These are phyloP conservation scores for Drosophila ironensis DNA, from an alignment of 1,140 invertebrate species.

Conservation along the genomic window DNA sequence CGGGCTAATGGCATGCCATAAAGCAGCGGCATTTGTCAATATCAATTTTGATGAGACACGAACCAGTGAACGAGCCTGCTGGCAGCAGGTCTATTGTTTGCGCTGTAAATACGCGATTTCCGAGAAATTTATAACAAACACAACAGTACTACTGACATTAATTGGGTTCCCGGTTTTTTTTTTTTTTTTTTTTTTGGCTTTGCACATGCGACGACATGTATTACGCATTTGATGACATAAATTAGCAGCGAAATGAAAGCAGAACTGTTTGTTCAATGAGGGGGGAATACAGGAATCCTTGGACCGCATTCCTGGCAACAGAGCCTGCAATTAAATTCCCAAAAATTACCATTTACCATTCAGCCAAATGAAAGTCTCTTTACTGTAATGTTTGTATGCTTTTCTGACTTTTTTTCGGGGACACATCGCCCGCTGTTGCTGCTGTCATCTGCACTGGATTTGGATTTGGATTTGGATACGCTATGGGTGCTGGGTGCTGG, in stretches of 20 bases:
- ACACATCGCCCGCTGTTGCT: background rate
- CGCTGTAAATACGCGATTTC: conserved; percentile 43
- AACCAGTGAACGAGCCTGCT: conserved; percentile 10
- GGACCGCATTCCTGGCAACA: too few relatives aligned
- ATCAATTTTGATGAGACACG: conserved; percentile 66
- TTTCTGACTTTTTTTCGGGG: conserved; percentile 35
- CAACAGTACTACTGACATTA: conserved; percentile 32
- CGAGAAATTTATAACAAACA: conserved; percentile 54
- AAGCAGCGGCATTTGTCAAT: conserved; percentile 71
- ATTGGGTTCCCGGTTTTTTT: conserved; percentile 44
- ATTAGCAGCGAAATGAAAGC: conserved; percentile 29
- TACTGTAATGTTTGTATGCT: conserved; percentile 27
- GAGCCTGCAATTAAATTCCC: too few relatives aligned
- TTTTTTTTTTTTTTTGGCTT: conserved; percentile 2
- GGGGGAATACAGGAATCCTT: too few relatives aligned
- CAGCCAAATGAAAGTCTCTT: too few relatives aligned
- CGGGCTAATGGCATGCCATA: conserved; percentile 67
- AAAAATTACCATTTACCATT: too few relatives aligned
- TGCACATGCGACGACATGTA: conserved; percentile 42
- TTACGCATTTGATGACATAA: conserved; percentile 46
- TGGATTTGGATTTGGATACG: conserved; percentile 16
- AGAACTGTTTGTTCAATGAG: too few relatives aligned
- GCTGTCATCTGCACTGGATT: conserved; percentile 5
- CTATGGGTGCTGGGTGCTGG: conserved; percentile 26
- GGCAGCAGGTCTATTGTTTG: conserved; percentile 64